Conservation (phyloP, 2,113 vertebrate species). For the Butorides virescens region DNA sequence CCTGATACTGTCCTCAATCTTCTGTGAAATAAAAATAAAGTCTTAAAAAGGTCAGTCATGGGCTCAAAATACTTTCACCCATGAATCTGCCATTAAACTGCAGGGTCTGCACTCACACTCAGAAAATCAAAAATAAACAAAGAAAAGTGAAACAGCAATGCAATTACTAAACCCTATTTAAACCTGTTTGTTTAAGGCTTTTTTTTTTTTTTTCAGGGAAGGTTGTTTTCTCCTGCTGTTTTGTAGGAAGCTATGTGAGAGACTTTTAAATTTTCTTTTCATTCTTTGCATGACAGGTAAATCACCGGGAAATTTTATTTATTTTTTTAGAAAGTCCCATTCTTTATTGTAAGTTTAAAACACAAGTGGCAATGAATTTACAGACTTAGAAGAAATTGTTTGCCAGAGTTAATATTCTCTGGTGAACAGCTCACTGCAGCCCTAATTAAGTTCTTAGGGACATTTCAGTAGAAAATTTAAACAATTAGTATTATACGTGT, state of each 20-base stretch:
- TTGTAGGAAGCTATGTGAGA: neutral
- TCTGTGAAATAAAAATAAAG: neutral
- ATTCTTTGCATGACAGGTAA: constrained; percentile 16
- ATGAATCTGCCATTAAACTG: neutral
- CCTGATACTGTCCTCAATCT: neutral
- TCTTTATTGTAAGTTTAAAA: constrained; percentile 10
- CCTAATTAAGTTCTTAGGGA: constrained; percentile 16
- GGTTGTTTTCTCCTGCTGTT: neutral
- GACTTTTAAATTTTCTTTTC: neutral
- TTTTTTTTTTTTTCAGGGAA: neutral
- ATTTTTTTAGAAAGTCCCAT: neutral
- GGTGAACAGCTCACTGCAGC: neutral
- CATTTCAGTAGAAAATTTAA: constrained; percentile 10
- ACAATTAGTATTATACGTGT: neutral
- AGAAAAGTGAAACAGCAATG: neutral
- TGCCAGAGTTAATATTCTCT: constrained; percentile 21
- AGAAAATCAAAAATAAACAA: neutral
- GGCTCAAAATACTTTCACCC: neutral
- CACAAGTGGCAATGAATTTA: neutral
- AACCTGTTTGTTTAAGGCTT: neutral
- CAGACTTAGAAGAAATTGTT: neutral
- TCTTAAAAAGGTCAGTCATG: neutral
- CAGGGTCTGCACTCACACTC: neutral
- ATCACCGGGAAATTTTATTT: neutral
- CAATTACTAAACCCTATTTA: neutral